phyloP scores from a whole-genome alignment of 92 coral and sea anemone genomes.

The Siderastrea radians region DNA sequence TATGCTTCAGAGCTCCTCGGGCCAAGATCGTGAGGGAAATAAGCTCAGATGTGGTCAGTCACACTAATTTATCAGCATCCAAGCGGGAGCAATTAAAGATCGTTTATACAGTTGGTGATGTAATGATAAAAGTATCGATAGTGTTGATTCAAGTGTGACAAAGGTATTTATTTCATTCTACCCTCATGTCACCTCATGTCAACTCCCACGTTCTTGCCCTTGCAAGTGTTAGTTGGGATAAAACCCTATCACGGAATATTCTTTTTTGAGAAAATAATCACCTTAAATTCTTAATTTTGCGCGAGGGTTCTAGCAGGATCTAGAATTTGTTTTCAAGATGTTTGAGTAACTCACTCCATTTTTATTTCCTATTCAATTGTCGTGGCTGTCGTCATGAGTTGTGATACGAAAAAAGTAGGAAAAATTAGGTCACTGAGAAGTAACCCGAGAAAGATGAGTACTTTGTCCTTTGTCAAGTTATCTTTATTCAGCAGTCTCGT shows the following conservation, averaged over 20 bases:
- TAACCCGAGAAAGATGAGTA: neutral
- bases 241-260: neutral
- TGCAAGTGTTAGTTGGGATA: neutral
- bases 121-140: neutral
- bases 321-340: neutral
- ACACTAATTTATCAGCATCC: constrained; percentile 2
- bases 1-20: neutral
- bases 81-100: neutral
- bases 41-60: neutral
- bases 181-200: constrained; percentile 7
- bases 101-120: constrained; percentile 23
- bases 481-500: neutral
- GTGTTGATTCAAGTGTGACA: constrained; percentile 41
- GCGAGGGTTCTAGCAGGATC: neutral
- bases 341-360: neutral
- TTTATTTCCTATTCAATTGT: neutral
- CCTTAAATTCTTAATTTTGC: neutral
- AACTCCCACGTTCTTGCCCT: neutral
- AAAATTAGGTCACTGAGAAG: too few relatives aligned
- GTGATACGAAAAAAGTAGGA: too few relatives aligned
- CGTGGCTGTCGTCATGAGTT: neutral
- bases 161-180: neutral
- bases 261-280: neutral
- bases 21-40: constrained; percentile 1
- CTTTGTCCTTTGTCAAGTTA: neutral